Percentiles rank a stretch among this genome's conserved stretches.
These are phyloP conservation scores for Metellina segmentata DNA, from an alignment of 2,888 invertebrate species.

Conservation along the genomic window DNA sequence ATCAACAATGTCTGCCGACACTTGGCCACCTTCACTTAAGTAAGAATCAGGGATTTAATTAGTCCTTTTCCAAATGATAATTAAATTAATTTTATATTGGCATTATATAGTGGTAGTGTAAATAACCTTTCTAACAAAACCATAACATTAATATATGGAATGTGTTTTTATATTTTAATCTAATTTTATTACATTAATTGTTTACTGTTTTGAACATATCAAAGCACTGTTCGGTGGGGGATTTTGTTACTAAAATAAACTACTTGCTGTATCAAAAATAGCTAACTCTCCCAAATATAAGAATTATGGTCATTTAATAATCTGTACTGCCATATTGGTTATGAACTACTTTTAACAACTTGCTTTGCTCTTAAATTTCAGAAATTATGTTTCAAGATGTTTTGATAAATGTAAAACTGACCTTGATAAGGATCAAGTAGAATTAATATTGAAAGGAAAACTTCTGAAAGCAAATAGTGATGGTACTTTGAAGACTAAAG, in stretches of 20 bases:
- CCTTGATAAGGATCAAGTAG: conserved; percentile 95
- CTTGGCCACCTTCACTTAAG: conserved; percentile 61
- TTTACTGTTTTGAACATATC: too few relatives aligned
- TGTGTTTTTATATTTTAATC: too few relatives aligned
- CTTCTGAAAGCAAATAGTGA: conserved; percentile 94
- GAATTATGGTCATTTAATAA: too few relatives aligned
- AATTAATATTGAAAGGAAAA: conserved; percentile 95
- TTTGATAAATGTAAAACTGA: conserved; percentile 93
- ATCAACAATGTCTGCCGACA: conserved; percentile 29
- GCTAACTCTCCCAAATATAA: too few relatives aligned
- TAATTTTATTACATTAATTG: too few relatives aligned
- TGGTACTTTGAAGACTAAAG: conserved; percentile 92
- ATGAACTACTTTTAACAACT: too few relatives aligned
- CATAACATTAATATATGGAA: too few relatives aligned
- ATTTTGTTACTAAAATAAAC: too few relatives aligned
- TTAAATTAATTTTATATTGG: background rate
- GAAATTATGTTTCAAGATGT: conserved; percentile 93
- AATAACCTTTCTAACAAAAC: too few relatives aligned
- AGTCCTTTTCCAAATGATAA: background rate
- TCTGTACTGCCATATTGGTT: too few relatives aligned
- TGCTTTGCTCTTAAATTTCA: conserved; percentile 73
- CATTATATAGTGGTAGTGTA: background rate
- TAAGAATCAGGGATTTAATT: conserved; percentile 6
- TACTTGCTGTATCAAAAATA: too few relatives aligned
- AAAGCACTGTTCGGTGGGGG: too few relatives aligned